Percentiles rank a stretch among this genome's conserved stretches.
Conservation (phyloP, 2,113 vertebrate genomes). For the Balaenoptera acutorostrata region DNA sequence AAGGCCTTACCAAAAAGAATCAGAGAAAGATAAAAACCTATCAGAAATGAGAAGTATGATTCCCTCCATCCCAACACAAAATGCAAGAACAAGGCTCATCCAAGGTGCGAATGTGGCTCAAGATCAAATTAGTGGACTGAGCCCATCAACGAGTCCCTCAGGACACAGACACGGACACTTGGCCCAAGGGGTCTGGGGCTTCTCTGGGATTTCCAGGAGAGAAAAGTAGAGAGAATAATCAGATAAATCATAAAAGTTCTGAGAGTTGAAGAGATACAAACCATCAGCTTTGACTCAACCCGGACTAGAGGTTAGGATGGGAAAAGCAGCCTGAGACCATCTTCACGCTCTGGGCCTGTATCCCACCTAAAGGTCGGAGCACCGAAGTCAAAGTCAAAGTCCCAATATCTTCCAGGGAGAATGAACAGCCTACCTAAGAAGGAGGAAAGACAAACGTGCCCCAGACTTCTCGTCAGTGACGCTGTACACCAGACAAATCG, state of each 20-base stretch:
- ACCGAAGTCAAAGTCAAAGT: background rate
- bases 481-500: rapidly evolving
- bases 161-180: rapidly evolving
- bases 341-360: background rate
- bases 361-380: background rate
- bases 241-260: background rate
- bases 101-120: background rate
- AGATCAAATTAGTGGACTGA: background rate
- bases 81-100: too few relatives aligned
- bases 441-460: background rate
- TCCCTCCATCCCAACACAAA: background rate
- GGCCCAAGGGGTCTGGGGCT: background rate
- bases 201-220: background rate
- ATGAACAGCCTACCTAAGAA: background rate
- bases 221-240: background rate
- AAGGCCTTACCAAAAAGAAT: background rate
- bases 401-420: background rate
- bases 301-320: background rate
- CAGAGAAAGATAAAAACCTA: background rate
- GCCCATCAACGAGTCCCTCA: background rate
- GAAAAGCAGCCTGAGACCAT: rapidly evolving
- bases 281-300: rapidly evolving
- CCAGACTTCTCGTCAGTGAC: background rate
- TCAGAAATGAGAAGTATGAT: background rate
- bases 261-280: background rate